Evolutionary conservation across 1,140 invertebrate species (phyloP), one percentile per base, ranked within the genome.

Genomic region (Sitophilus oryzae): DNA sequence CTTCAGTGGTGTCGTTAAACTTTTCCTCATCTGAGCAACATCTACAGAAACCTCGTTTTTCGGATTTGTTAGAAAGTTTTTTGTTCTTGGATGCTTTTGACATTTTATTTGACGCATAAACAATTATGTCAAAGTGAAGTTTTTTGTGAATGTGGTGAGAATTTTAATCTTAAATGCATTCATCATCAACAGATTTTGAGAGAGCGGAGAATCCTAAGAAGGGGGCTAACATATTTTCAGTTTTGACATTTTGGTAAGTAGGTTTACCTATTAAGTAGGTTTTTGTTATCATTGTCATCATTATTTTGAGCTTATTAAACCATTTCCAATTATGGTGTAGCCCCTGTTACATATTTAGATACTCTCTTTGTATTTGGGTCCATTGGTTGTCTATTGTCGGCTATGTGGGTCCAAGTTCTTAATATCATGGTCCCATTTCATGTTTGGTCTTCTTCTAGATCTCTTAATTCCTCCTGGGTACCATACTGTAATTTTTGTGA

Each of bases 191-290:
- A 2, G 22, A 50, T 11, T 52, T 51, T 30, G 42, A 37, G 19
- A 43, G 54, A 34, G 73, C 73, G 1, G 46, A 57, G 49, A 73
- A 78, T 70, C 76, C 77, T 2, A 62, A 74, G 49, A 70, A 71
- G 35, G 65, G 63, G 18, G 75, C 76, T 2, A 78, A 77, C 63
- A 63, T 70, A 61, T 43, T 79, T 3, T 79, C 77, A 49, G 66
- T 57, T 23, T 52, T 78, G 23, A 77, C 76, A 49, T 79, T 80
- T 56, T 61, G 73, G 77, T 80, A 73, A 53, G 58, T 72, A n/a
- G 70, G 68, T 21, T 43, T 58, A 20, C 3, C 19, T 6, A 14
- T n/a, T 18, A 8, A 8, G n/a, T n/a, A 41, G 6, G n/a, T 41
- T 18, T 41, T 41, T 44, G 19, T 35, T 18, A 14, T 19, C 0